Evolutionary conservation across 1,140 invertebrate species (phyloP), one percentile per base, ranked within the genome.

Genomic region (Bombus waltoni): DNA sequence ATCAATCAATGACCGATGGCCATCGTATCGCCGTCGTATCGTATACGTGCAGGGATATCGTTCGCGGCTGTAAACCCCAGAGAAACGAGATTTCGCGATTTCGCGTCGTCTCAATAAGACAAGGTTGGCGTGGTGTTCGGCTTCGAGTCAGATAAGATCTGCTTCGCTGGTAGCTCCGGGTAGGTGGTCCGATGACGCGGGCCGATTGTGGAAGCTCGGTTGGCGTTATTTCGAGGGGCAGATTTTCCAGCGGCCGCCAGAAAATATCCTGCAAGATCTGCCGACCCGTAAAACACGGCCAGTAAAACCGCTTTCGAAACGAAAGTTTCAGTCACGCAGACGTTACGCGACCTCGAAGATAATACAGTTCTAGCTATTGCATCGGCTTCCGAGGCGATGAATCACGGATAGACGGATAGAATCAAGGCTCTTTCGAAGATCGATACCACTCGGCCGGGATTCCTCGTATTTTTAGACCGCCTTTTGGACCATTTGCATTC

Each of bases 311-410:
- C 38, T 85, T 62, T 73, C 71, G 84, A 83, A 84, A 77, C 85
- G 81, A 78, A 71, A 81, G 81, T 47, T 83, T 25, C 57, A 90
- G 88, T 90, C 89, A 90, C 89, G 88, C 88, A 87, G 89, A 70
- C 74, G 65, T 86, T 85, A 59, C 74, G 81, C 88, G 89, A 89
- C 88, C 89, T 90, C 88, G 88, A 86, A 90, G 89, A 90, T 90
- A 90, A 90, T 90, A 87, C 83, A 85, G 82, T 84, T 77, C 79
- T 82, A 68, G 89, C 89, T 89, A 89, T 90, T 90, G 71, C 88
- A 90, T 90, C 88, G 81, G 74, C 25, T 83, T 66, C 78, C 57
- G 71, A 35, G 79, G 32, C 70, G 82, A 84, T 71, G 59, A 90
- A 90, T 90, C 88, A 89, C 88, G 88, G 88, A 89, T 70, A 87